A percentile compares a stretch with the other conserved stretches of the same genome.
Conservation (phyloP, 2,113 vertebrate genomes). For the Neopipo cinnamomea region DNA sequence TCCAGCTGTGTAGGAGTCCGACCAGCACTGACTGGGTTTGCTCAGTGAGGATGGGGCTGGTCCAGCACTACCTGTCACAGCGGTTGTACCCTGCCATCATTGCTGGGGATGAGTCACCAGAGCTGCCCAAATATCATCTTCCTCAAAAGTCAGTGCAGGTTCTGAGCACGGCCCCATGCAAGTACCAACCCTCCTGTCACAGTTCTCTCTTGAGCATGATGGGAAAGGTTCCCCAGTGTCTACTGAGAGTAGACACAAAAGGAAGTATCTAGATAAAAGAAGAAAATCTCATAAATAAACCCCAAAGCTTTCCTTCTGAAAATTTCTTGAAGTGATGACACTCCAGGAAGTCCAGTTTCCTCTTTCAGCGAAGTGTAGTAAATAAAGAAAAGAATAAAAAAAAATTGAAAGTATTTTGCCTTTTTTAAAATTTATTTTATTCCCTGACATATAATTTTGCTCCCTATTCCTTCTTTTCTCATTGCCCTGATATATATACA, state of each 20-base stretch:
- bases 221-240: neutral
- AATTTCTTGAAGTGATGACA: neutral
- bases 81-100: neutral
- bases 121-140: neutral
- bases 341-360: neutral
- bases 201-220: neutral
- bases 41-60: neutral
- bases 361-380: neutral
- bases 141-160: rapidly evolving
- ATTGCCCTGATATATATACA: neutral
- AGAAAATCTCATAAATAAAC: neutral
- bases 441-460: neutral
- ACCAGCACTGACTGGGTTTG: rapidly evolving
- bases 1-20: neutral
- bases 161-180: rapidly evolving
- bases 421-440: neutral
- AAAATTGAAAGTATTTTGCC: neutral
- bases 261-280: neutral
- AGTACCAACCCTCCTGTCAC: neutral
- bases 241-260: rapidly evolving
- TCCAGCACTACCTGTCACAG: neutral
- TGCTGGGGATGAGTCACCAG: neutral
- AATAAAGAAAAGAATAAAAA: neutral
- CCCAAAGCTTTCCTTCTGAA: neutral
- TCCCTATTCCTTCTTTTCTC: neutral